A percentile compares a stretch with the other conserved stretches of the same genome.
phyloP scores from a whole-genome alignment of 2,888 invertebrate species.

The Teinopalpus imperialis region DNA sequence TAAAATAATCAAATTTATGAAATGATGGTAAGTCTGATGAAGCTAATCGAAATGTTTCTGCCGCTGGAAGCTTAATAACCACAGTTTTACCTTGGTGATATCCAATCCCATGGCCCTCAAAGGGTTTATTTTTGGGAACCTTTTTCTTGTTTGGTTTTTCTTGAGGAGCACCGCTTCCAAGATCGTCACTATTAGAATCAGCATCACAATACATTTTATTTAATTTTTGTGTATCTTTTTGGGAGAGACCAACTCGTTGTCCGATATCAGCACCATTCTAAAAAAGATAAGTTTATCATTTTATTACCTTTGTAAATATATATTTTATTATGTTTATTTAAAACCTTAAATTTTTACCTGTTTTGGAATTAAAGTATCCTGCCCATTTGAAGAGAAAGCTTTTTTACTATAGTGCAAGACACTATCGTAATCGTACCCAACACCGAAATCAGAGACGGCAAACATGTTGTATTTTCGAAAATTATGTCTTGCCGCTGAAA shows the following conservation, averaged over 20 bases:
- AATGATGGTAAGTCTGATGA: conserved; percentile 55
- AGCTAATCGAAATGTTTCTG: conserved; percentile 54
- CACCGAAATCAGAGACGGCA: conserved; percentile 85
- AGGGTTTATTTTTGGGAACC: conserved; percentile 62
- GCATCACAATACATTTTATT: conserved; percentile 82
- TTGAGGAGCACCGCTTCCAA: conserved; percentile 39
- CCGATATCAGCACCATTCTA: conserved; percentile 77
- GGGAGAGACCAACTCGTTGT: conserved; percentile 80
- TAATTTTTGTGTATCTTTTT: conserved; percentile 80
- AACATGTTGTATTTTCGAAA: conserved; percentile 85
- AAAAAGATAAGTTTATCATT: conserved; percentile 33
- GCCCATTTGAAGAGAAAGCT: conserved; percentile 86
- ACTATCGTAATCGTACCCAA: conserved; percentile 87
- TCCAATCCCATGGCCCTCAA: conserved; percentile 71
- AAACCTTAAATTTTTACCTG: conserved; percentile 46
- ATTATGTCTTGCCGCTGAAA: conserved; percentile 70
- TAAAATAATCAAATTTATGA: conserved; percentile 72
- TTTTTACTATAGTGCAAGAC: conserved; percentile 88
- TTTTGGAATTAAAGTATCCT: conserved; percentile 85
- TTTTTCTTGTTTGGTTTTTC: conserved; percentile 48
- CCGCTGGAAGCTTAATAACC: conserved; percentile 65
- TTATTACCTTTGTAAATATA: background rate
- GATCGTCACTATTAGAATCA: conserved; percentile 46
- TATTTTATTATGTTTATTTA: background rate
- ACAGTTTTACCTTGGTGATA: conserved; percentile 77